A percentile compares a stretch with the other conserved stretches of the same genome.
phyloP scores from a whole-genome alignment of 2,797 vertebrate genomes.

The Cynopterus sphinx region DNA sequence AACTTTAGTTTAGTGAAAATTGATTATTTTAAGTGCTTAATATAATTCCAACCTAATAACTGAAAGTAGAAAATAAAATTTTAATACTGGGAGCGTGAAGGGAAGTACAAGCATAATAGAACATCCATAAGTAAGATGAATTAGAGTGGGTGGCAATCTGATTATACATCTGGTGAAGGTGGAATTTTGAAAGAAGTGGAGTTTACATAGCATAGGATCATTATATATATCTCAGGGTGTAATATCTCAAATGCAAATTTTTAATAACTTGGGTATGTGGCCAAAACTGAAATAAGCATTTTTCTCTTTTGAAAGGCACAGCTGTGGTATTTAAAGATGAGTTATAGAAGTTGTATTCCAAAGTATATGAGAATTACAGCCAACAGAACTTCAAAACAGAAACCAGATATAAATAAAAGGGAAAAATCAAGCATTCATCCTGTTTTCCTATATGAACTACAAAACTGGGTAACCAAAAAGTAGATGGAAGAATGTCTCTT shows the following conservation, averaged over 20 bases:
- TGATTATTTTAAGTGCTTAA: neutral
- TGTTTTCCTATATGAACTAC: slow-evolving; percentile 27
- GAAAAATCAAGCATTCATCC: slow-evolving; percentile 1
- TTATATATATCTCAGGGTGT: neutral
- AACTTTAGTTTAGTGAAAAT: neutral
- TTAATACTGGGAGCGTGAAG: neutral
- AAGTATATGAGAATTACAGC: slow-evolving; percentile 40
- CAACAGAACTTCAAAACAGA: slow-evolving; percentile 39
- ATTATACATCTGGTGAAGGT: neutral
- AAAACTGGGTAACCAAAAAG: neutral
- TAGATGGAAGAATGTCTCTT: neutral
- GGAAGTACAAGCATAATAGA: neutral
- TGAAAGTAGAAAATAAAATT: neutral
- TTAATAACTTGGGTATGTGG: neutral
- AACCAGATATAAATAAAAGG: slow-evolving; percentile 25
- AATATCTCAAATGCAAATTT: slow-evolving; percentile 42
- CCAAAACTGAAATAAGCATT: slow-evolving; percentile 52
- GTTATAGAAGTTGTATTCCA: slow-evolving; percentile 51
- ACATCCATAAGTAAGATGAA: neutral
- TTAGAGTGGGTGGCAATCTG: neutral
- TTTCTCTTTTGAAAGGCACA: slow-evolving; percentile 67
- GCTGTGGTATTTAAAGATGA: slow-evolving; percentile 68
- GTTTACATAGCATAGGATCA: neutral
- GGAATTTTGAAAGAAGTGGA: slow-evolving; percentile 4
- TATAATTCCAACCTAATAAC: neutral